Conservation (phyloP, 2,797 vertebrate genomes). For the Takifugu rubripes region DNA sequence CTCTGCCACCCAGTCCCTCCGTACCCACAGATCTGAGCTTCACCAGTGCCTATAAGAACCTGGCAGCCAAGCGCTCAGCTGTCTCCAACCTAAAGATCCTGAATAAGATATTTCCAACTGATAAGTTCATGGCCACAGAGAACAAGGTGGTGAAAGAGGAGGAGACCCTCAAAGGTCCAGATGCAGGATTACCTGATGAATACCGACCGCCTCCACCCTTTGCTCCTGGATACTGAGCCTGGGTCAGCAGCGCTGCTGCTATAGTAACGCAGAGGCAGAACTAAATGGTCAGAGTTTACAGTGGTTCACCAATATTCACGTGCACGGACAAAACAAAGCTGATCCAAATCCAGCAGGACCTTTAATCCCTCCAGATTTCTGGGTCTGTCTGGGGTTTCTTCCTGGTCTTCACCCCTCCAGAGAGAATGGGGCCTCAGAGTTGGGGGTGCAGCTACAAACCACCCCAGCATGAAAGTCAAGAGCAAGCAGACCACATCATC, state of each 20-base stretch:
- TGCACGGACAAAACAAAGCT: too few species aligned
- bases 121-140: slow-evolving; percentile 34
- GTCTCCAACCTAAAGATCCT: slow-evolving; percentile 55
- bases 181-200: slow-evolving; percentile 52
- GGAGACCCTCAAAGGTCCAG: not conserved
- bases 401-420: too few species aligned
- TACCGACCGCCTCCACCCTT: slow-evolving; percentile 74
- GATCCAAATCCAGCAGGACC: too few species aligned
- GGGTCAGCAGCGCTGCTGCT: not conserved
- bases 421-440: too few species aligned
- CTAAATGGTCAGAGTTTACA: too few species aligned
- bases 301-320: too few species aligned
- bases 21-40: not conserved
- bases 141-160: slow-evolving; percentile 36
- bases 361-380: too few species aligned
- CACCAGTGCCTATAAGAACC: slow-evolving; percentile 15
- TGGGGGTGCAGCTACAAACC: too few species aligned
- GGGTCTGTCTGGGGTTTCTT: too few species aligned
- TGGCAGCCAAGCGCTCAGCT: slow-evolving; percentile 32
- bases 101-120: slow-evolving; percentile 67
- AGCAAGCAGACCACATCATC: too few species aligned
- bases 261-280: not conserved
- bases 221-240: slow-evolving; percentile 69
- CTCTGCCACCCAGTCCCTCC: slow-evolving; percentile 13
- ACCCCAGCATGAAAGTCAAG: too few species aligned